Evolutionary conservation across 2,797 vertebrate genomes (phyloP).

Genomic region (Micromesistius poutassou): DNA sequence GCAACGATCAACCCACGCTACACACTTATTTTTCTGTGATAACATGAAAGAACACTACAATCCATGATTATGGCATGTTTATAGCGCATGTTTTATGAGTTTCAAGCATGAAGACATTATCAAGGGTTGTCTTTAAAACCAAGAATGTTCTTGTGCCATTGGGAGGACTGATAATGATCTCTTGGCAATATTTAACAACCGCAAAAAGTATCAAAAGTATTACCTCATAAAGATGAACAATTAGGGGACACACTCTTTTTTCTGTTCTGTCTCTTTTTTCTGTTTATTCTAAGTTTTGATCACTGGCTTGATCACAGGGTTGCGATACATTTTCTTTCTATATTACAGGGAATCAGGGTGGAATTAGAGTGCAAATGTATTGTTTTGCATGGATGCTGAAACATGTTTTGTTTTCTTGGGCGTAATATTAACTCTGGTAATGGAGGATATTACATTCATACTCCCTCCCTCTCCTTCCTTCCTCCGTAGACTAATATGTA

Average conservation of each 20-base stretch:
- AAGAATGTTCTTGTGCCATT: not conserved
- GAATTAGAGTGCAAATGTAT: too few species aligned
- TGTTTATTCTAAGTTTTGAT: not conserved
- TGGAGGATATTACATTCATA: constrained; percentile 45
- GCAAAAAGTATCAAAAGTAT: not conserved
- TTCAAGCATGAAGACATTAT: not conserved
- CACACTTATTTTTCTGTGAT: not conserved
- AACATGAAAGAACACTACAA: not conserved
- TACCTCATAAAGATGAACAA: not conserved
- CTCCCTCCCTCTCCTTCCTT: constrained; percentile 1
- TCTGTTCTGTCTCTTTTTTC: too few species aligned
- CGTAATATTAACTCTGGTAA: constrained; percentile 41
- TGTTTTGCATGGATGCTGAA: constrained; percentile 14
- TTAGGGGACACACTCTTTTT: not conserved
- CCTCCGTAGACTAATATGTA: constrained; percentile 5
- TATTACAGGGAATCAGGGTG: too few species aligned
- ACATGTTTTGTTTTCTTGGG: constrained; percentile 38
- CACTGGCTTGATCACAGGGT: constrained; percentile 11
- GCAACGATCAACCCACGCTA: constrained; percentile 8
- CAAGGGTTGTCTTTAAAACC: not conserved
- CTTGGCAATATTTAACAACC: not conserved
- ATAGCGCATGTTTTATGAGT: not conserved
- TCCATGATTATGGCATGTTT: not conserved
- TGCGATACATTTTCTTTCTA: constrained; percentile 26
- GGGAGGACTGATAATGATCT: not conserved